phyloP scores from a whole-genome alignment of 2,888 invertebrate genomes.

The Lasioglossum oenotherae region DNA sequence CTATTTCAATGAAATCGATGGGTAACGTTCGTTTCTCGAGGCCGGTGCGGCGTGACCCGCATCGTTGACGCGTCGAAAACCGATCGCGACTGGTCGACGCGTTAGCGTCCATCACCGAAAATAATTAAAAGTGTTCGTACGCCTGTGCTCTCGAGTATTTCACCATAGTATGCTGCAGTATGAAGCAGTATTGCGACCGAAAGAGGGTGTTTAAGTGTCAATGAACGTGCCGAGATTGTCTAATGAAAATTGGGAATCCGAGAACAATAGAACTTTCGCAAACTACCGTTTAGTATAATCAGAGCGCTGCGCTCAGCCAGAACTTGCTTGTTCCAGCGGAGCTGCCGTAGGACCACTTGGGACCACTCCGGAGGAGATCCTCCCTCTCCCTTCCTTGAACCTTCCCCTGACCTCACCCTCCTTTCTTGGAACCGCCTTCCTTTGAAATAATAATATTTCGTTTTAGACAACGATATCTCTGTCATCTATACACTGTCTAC shows the following conservation, averaged over 20 bases:
- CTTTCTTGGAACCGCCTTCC: too few relatives aligned
- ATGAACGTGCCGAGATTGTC: not conserved
- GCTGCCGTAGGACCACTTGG: not conserved
- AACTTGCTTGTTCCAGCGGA: not conserved
- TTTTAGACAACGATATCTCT: not conserved
- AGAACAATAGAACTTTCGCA: not conserved
- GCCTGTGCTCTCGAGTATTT: too few relatives aligned
- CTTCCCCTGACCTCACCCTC: too few relatives aligned
- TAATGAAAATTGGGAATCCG: not conserved
- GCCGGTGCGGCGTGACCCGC: not conserved
- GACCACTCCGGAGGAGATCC: not conserved
- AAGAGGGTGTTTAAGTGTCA: not conserved
- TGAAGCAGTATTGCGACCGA: not conserved
- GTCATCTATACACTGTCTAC: not conserved
- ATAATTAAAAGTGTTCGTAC: not conserved
- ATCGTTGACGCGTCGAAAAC: not conserved
- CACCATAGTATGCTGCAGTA: not conserved
- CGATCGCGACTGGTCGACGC: not conserved
- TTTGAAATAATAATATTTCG: not conserved
- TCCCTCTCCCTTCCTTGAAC: too few relatives aligned
- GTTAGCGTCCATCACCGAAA: not conserved
- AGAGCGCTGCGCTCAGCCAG: not conserved
- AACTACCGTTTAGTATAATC: not conserved
- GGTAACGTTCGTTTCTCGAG: not conserved
- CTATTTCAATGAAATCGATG: not conserved